Percentiles rank a stretch among this genome's conserved stretches.
phyloP scores from a whole-genome alignment of 2,797 vertebrate genomes.

The Argya squamiceps region DNA sequence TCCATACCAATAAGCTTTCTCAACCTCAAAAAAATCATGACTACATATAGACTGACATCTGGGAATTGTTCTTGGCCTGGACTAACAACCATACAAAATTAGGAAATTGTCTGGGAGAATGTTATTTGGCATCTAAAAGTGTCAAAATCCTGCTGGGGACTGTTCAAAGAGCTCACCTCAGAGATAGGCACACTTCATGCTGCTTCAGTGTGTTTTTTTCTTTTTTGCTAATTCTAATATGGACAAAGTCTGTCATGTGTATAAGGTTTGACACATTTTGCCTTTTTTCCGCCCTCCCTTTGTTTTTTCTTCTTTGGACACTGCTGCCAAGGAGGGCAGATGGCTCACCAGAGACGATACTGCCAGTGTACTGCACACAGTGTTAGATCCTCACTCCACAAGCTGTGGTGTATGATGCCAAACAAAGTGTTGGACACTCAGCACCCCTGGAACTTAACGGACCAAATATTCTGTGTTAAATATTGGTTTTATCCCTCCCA shows the following conservation, averaged over 20 bases:
- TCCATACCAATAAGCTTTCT: background rate
- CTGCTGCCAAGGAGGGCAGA: background rate
- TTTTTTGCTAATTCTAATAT: background rate
- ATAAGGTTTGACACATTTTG: background rate
- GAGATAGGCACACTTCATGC: background rate
- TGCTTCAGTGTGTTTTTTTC: background rate
- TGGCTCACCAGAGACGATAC: background rate
- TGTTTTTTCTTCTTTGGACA: background rate
- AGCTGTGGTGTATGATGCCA: background rate
- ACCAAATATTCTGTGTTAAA: background rate
- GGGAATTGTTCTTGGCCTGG: background rate
- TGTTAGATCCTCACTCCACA: background rate
- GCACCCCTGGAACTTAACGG: background rate
- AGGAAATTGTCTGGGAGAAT: background rate
- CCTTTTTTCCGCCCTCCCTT: rapidly evolving
- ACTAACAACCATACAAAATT: background rate
- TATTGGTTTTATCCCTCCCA: background rate
- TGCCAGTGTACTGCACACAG: background rate
- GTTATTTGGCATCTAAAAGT: background rate
- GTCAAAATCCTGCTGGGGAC: background rate
- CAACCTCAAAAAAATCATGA: background rate
- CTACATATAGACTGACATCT: background rate
- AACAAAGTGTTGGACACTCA: background rate
- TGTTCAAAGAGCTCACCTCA: background rate
- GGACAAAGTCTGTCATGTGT: rapidly evolving